Percentiles rank a stretch among this genome's conserved stretches.
phyloP scores from a whole-genome alignment of 2,888 invertebrate genomes.

The Boloria euphrosyne region DNA sequence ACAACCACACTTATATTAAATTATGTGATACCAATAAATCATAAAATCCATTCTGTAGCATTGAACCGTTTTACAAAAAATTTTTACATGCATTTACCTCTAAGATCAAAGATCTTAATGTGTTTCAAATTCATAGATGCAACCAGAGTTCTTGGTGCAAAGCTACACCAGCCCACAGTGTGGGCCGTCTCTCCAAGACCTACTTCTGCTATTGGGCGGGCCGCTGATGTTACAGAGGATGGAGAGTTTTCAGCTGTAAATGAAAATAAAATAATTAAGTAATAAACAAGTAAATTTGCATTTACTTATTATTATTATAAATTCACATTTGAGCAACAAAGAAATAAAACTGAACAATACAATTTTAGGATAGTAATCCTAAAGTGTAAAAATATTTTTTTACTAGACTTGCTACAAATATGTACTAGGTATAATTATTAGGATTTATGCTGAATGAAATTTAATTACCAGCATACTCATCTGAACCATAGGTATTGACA shows the following conservation, averaged over 20 bases:
- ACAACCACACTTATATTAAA: background rate
- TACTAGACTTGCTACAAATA: no score
- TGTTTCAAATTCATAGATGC: constrained; percentile 95
- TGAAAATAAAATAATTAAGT: background rate
- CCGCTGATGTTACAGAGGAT: constrained; percentile 57
- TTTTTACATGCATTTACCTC: constrained; percentile 83
- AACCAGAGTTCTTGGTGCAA: constrained; percentile 88
- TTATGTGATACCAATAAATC: no score
- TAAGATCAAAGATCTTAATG: constrained; percentile 93
- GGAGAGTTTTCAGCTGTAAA: constrained; percentile 38
- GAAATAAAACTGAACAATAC: no score
- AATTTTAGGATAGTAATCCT: no score
- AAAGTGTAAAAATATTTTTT: no score
- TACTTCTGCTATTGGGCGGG: constrained; percentile 87
- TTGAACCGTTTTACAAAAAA: background rate
- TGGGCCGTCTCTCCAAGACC: constrained; percentile 92
- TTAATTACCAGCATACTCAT: constrained; percentile 54
- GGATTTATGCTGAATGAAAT: background rate
- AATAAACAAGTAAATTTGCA: no score
- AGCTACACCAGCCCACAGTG: constrained; percentile 92
- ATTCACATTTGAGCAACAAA: background rate
- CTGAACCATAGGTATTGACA: constrained; percentile 78
- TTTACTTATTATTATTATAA: no score
- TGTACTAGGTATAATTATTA: no score
- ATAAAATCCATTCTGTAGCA: no score